These are phyloP conservation scores for Cercopithecus neglectus DNA, from an alignment of 2,797 vertebrate genomes.

Conservation along the genomic window DNA sequence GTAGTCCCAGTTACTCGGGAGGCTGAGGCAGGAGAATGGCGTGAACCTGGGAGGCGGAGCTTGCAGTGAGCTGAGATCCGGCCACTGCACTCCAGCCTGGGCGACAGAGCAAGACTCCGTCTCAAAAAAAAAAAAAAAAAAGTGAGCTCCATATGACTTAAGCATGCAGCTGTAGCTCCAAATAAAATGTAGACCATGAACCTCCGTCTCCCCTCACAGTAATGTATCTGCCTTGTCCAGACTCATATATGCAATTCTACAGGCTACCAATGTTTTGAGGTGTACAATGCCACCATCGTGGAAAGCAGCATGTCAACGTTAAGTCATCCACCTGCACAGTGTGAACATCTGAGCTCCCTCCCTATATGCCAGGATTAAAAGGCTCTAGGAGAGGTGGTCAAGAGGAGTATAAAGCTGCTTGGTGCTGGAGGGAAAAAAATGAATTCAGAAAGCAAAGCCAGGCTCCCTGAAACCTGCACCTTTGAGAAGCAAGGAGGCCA, in stretches of 20 bases:
- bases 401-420: no score
- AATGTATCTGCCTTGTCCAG: neutral
- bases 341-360: neutral
- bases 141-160: neutral
- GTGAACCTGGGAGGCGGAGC: no score
- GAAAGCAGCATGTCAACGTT: neutral
- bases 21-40: no score
- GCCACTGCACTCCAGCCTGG: no score
- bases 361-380: no score
- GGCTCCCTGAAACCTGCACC: neutral
- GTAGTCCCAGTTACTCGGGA: no score
- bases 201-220: neutral
- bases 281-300: fast-evolving
- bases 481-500: no score
- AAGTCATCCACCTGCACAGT: neutral
- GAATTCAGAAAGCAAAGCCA: neutral
- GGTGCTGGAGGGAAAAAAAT: neutral
- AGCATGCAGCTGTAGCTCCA: neutral
- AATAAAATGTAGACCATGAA: neutral
- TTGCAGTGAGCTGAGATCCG: no score
- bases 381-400: no score
- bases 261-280: neutral
- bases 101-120: no score
- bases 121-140: no score
- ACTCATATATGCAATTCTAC: fast-evolving